phyloP scores from a whole-genome alignment of 2,888 invertebrate species.

The Nesidiocoris tenuis region DNA sequence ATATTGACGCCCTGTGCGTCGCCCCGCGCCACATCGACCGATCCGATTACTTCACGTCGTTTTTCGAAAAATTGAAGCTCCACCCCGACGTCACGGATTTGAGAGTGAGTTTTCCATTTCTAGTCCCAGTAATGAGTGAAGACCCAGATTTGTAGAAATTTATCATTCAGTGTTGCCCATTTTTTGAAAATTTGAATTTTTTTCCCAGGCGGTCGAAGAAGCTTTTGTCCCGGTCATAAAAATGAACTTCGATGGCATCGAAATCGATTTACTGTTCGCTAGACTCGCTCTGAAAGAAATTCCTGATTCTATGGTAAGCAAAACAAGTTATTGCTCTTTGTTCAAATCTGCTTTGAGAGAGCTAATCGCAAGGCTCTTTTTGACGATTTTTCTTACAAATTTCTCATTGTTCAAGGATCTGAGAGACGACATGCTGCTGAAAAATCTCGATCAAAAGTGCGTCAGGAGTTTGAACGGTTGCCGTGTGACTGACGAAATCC shows the following conservation, averaged over 20 bases:
- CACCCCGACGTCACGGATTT: constrained; percentile 83
- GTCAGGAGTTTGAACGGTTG: constrained; percentile 97
- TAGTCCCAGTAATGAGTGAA: neutral
- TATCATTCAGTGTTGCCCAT: neutral
- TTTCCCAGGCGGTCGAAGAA: constrained; percentile 82
- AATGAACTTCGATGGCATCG: constrained; percentile 97
- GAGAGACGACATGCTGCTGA: constrained; percentile 84
- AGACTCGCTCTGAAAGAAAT: constrained; percentile 92
- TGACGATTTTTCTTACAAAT: too few species aligned
- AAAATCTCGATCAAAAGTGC: constrained; percentile 93
- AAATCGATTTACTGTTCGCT: constrained; percentile 98
- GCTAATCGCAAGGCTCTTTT: too few species aligned
- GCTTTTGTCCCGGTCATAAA: constrained; percentile 99
- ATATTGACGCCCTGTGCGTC: constrained; percentile 98
- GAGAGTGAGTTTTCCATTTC: constrained; percentile 64
- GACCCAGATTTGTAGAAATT: neutral
- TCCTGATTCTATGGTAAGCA: constrained; percentile 67
- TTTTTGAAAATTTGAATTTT: neutral
- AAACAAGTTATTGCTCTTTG: neutral
- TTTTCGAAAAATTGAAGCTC: constrained; percentile 84
- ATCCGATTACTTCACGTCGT: constrained; percentile 91
- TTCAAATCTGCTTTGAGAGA: too few species aligned
- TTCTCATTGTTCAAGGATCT: constrained; percentile 65
- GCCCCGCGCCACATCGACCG: constrained; percentile 94
- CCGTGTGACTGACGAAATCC: constrained; percentile 96